Evolutionary conservation across 2,888 invertebrate species (phyloP).

Genomic region (Zhuqinia jingwanae): DNA sequence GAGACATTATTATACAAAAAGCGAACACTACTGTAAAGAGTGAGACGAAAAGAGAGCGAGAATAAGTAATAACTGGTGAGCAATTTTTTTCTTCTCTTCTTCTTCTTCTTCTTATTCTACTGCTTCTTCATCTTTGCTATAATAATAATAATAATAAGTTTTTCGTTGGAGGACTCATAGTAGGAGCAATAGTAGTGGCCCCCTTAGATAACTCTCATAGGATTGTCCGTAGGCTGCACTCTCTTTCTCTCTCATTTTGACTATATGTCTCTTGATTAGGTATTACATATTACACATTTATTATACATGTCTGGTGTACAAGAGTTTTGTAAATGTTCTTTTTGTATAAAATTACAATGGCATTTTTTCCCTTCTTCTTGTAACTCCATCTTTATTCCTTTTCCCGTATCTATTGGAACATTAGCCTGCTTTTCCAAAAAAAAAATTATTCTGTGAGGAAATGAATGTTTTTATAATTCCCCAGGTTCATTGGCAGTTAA

Average conservation of each 20-base stretch:
- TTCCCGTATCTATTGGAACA: slow-evolving; percentile 30
- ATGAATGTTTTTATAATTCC: slow-evolving; percentile 32
- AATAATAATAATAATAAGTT: neutral
- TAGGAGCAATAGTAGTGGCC: slow-evolving; percentile 40
- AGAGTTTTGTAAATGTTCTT: slow-evolving; percentile 59
- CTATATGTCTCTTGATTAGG: slow-evolving; percentile 42
- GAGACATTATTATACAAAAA: neutral
- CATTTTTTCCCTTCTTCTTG: neutral
- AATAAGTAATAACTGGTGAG: slow-evolving; percentile 42
- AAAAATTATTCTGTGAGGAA: neutral
- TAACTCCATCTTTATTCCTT: slow-evolving; percentile 44
- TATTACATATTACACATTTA: too few relatives aligned
- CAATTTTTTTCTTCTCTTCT: slow-evolving; percentile 35
- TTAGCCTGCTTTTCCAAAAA: slow-evolving; percentile 24
- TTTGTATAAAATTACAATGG: slow-evolving; percentile 22
- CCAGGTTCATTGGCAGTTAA: slow-evolving; percentile 26
- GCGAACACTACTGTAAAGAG: too few relatives aligned
- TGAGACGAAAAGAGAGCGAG: slow-evolving; percentile 18
- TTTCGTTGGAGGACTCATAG: slow-evolving; percentile 3
- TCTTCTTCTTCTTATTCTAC: slow-evolving; percentile 38
- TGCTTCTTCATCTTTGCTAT: neutral
- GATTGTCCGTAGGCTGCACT: slow-evolving; percentile 65
- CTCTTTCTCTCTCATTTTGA: neutral
- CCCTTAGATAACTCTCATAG: slow-evolving; percentile 66
- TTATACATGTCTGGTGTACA: slow-evolving; percentile 64